Evolutionary conservation across 2,888 invertebrate species (phyloP), one percentile per base, ranked within the genome.

Genomic region (Cecidostiba fungosa): DNA sequence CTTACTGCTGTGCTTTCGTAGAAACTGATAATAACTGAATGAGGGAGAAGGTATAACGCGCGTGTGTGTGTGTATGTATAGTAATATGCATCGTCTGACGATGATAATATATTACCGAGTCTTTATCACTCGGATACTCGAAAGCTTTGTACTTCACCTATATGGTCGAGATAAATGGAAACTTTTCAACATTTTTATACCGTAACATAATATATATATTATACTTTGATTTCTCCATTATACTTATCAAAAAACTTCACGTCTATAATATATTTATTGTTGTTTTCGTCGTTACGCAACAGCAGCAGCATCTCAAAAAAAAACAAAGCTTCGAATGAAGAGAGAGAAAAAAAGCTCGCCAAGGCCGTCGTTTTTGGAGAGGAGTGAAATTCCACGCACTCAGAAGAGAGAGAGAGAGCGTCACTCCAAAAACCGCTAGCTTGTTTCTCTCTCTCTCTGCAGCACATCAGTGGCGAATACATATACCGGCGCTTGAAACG

Each of bases 401-500:
- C 8, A 39, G 62, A 77, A 77, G 50, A 47, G 69, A 50, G 26
- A 23, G 70, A 72, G 70, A 54, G 50, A 23, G 47, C 66, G 29
- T 19, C 32, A 59, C 54, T 59, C 54, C n/a, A 23, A 59, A 59
- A 59, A n/a, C 81, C 62, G 62, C 77, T 19, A 50, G 77, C 32
- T 62, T 50, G 8, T 76, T 32, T 76, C 54, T 76, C 54, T 76
- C 59, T n/a, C 70, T 50, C 69, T 74, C 70, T 73, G 80, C 82
- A 69, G 43, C 47, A 59, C 80, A 19, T 19, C 23, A 73, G 36
- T 14, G 50, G 29, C 26, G 62, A 84, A 50, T 54, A 66, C 47
- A 77, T 39, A 23, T 39, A 23, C 14, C 69, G 29, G 69, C 80
- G 81, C 85, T 78, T 85, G 85, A 82, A 85, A 85, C 74, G 85